Evolutionary conservation across 2,888 invertebrate genomes (phyloP).

Genomic region (Pilophorus perplexus): DNA sequence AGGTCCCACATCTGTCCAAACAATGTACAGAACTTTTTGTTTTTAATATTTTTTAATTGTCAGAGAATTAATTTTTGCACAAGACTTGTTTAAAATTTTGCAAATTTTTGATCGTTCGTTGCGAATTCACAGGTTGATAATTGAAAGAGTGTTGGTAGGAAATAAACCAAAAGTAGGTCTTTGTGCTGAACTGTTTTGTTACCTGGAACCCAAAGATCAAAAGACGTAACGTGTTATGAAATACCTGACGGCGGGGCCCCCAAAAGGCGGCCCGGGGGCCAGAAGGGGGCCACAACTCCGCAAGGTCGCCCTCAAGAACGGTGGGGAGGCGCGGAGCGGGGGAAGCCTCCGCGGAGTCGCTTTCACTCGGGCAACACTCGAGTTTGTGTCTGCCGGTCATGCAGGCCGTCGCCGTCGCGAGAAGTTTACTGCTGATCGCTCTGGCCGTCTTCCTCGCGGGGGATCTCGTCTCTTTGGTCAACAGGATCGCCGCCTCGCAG

Average conservation of each 20-base stretch:
- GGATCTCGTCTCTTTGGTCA: constrained; percentile 42
- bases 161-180: no score
- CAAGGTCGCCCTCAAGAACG: constrained; percentile 32
- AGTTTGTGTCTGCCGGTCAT: constrained; percentile 35
- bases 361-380: constrained; percentile 25
- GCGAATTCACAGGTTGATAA: no score
- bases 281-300: background rate
- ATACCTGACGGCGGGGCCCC: background rate
- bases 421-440: constrained; percentile 42
- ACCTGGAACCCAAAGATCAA: background rate
- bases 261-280: background rate
- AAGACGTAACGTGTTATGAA: constrained; percentile 23
- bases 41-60: no score
- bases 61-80: no score
- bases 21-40: no score
- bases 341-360: constrained; percentile 18
- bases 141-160: no score
- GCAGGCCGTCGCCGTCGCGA: constrained; percentile 45
- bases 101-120: no score
- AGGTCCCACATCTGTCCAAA: no score
- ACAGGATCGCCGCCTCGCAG: constrained; percentile 37
- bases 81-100: no score
- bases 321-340: background rate
- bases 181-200: no score
- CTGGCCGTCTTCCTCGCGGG: constrained; percentile 44